Evolutionary conservation across 2,797 vertebrate genomes (phyloP), one percentile per base, ranked within the genome.

Genomic region (Scolopax rusticola): DNA sequence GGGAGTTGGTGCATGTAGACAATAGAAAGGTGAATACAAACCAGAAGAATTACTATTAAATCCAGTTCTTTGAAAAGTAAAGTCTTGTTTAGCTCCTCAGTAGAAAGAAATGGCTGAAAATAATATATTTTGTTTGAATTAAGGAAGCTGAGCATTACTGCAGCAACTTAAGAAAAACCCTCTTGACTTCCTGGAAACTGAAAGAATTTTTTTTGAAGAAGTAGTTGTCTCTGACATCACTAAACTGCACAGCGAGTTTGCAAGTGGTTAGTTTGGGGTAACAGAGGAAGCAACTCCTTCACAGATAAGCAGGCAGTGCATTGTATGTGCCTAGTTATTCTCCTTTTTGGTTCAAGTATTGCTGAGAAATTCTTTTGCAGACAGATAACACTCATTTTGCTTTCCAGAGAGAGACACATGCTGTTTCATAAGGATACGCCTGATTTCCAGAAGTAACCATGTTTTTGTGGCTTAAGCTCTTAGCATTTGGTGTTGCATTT

Each of bases 151-250:
- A 78, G 59, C 65, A 75, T 89, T 85, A 90, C 90, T 96, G 90
- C 75, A 92, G 90, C 84, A 93, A 93, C 79, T 97, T 95, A 90
- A 94, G 96, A 98, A 96, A 95, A 93, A 75, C 85, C 95, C 92
- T 97, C 85, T 93, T 90, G 71, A 98, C 98, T 98, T 98, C 98
- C 98, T 98, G 97, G 97, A 97, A 97, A 97, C 97, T 91, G 96
- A 96, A 96, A 95, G 84, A 90, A 60, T 17, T 84, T 91, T 93
- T 97, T 98, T 98, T 98, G 91, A 97, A 98, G 98, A 98, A 98
- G 98, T 98, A 98, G 83, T 95, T 97, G 96, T 94, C 94, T 98
- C 97, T 99, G 98, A 99, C 99, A 98, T 99, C 98, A 98, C 97
- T 87, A 45, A 70, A 86, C 82, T 79, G 92, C 95, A 90, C 79